Evolutionary conservation across 2,888 invertebrate genomes (phyloP).

Genomic region (Deroplatys truncata): DNA sequence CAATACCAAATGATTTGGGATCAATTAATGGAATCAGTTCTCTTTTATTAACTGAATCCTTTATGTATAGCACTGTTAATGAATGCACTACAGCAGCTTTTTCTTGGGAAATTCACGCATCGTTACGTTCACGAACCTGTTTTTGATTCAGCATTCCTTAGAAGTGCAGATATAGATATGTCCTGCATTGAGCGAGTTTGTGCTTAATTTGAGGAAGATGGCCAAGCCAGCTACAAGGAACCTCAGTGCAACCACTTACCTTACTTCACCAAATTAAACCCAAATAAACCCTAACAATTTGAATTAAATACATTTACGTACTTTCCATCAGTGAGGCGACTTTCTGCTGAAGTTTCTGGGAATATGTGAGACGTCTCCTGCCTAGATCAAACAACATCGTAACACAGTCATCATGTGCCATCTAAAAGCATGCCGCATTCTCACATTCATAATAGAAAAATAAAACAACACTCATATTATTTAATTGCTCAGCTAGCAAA

Average conservation of each 20-base stretch:
- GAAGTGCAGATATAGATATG: neutral
- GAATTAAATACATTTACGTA: constrained; percentile 41
- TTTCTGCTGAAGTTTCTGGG: constrained; percentile 48
- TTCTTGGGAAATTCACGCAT: too few species aligned
- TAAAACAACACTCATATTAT: neutral
- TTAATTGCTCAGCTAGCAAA: neutral
- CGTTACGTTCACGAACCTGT: too few species aligned
- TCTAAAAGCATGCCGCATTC: neutral
- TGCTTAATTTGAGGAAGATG: neutral
- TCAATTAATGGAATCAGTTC: too few species aligned
- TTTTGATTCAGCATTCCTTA: neutral
- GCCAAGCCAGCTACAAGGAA: neutral
- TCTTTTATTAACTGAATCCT: too few species aligned
- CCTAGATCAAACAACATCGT: constrained; percentile 33
- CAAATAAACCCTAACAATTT: neutral
- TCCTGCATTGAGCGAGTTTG: neutral
- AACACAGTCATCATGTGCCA: constrained; percentile 15
- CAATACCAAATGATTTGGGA: too few species aligned
- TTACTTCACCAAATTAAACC: neutral
- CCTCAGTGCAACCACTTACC: neutral
- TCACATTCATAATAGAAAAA: neutral
- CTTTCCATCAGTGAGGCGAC: constrained; percentile 48
- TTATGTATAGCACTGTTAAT: too few species aligned
- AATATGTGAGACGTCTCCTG: constrained; percentile 42
- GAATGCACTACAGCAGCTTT: too few species aligned